Percentiles rank a stretch among this genome's conserved stretches.
phyloP scores from a whole-genome alignment of 2,797 vertebrate species.

The Echiichthys vipera region DNA sequence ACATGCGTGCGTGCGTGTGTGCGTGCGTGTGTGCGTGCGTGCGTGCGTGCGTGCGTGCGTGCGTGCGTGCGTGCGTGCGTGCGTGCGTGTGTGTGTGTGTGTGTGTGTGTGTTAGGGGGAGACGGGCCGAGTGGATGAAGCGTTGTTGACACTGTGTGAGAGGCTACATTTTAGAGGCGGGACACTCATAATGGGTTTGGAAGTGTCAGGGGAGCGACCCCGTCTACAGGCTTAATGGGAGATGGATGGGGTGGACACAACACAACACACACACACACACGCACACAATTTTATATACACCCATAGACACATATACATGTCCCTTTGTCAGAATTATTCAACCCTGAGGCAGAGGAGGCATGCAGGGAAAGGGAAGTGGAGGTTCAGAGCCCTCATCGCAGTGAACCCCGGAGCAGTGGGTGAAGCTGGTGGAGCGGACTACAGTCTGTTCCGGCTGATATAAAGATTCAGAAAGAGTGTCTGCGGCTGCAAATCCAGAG shows the following conservation, averaged over 20 bases:
- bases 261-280: not conserved
- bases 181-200: constrained; percentile 63
- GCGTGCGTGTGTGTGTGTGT: not conserved
- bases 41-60: not conserved
- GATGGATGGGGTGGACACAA: constrained; percentile 29
- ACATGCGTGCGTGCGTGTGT: not conserved
- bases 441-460: constrained; percentile 53
- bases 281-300: constrained; percentile 1
- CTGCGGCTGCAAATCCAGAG: not conserved
- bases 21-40: not conserved
- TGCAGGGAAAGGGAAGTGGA: not conserved
- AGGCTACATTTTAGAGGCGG: constrained; percentile 54
- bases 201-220: constrained; percentile 56
- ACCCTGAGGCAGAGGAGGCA: constrained; percentile 29
- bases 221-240: constrained; percentile 33
- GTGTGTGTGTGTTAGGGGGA: not conserved
- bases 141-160: constrained; percentile 30
- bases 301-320: constrained; percentile 23
- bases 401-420: constrained; percentile 27
- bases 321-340: constrained; percentile 66
- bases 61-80: not conserved
- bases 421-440: constrained; percentile 42
- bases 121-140: constrained; percentile 27
- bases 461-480: constrained; percentile 42
- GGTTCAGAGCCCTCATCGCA: constrained; percentile 40